Conservation (phyloP, 2,888 invertebrate genomes). For the Dolichopus griseipennis region DNA sequence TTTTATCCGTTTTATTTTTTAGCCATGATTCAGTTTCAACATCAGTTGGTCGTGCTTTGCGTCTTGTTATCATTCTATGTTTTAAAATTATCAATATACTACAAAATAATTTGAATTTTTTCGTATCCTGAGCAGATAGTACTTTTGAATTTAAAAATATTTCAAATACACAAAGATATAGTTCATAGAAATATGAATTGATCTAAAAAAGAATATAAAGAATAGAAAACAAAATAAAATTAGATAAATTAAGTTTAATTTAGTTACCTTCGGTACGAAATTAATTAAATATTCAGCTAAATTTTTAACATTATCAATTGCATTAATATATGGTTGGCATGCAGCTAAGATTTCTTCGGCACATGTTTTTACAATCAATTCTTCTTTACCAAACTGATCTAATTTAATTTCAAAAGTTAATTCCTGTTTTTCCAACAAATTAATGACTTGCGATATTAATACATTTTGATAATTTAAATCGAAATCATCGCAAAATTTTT, state of each 20-base stretch:
- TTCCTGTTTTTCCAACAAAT: constrained; percentile 28
- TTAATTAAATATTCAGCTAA: constrained; percentile 33
- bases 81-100: constrained; percentile 39
- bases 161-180: constrained; percentile 40
- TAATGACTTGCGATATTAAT: constrained; percentile 34
- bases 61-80: constrained; percentile 38
- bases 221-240: no score
- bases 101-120: constrained; percentile 38
- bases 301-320: constrained; percentile 36
- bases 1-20: constrained; percentile 35
- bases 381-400: constrained; percentile 38
- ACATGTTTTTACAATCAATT: constrained; percentile 33
- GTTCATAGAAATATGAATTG: constrained; percentile 42
- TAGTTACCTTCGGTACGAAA: constrained; percentile 33
- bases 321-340: constrained; percentile 40
- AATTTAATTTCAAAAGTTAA: constrained; percentile 35
- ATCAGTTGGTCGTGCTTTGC: constrained; percentile 36
- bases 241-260: neutral
- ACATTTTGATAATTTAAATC: constrained; percentile 40
- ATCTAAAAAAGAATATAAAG: constrained; percentile 32
- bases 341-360: constrained; percentile 32
- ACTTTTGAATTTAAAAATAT: constrained; percentile 36
- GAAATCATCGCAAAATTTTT: constrained; percentile 39
- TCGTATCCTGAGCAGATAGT: constrained; percentile 25
- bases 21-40: constrained; percentile 41